Conservation (phyloP, 1,140 invertebrate species). For the Laupala kohalensis region DNA sequence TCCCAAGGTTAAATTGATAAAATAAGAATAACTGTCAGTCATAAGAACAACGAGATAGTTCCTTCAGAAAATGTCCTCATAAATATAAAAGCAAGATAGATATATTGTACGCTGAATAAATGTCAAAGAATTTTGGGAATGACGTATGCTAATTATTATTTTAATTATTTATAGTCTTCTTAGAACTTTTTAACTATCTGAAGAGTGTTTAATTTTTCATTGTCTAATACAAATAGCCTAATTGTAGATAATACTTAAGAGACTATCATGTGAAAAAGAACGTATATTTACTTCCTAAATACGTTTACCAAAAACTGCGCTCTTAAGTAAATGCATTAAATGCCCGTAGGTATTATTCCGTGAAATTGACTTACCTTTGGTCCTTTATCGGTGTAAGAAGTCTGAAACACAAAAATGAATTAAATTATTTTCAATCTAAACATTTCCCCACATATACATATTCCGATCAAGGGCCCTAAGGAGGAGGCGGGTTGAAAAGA, state of each 20-base stretch:
- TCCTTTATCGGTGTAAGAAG: neutral
- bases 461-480: no score
- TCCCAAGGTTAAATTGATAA: no score
- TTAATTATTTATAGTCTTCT: no score
- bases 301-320: neutral
- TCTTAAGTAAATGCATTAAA: neutral
- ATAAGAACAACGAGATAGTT: no score
- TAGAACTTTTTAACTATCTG: neutral
- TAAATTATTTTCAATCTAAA: neutral
- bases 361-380: neutral
- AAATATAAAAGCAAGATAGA: no score
- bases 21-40: no score
- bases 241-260: neutral
- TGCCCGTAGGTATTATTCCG: neutral
- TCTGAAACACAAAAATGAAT: neutral
- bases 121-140: no score
- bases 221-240: neutral
- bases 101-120: no score
- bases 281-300: neutral
- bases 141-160: no score
- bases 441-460: no score
- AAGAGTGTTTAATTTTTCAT: neutral
- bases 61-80: no score
- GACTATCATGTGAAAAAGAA: neutral
- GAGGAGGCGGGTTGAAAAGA: no score